Conservation (phyloP, 2,888 invertebrate genomes). For the Lordiphosa andalusiaca region DNA sequence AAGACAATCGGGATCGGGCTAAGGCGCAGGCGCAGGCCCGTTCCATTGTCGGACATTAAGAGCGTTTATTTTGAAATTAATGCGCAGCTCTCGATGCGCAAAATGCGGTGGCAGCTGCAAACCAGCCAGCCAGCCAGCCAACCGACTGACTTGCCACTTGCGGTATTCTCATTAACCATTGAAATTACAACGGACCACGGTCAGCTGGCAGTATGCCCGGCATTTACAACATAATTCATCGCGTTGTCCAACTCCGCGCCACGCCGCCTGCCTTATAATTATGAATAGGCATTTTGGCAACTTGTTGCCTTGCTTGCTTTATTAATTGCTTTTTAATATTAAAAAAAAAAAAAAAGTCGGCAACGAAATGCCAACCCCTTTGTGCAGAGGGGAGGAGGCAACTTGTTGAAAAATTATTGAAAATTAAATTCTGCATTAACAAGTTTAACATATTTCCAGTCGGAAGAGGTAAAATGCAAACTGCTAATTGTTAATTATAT, state of each 20-base stretch:
- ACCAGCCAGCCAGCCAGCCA: slow-evolving; percentile 3
- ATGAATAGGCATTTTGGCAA: slow-evolving; percentile 60
- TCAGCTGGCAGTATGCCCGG: slow-evolving; percentile 49
- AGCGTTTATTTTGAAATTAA: slow-evolving; percentile 70
- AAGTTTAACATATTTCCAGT: slow-evolving; percentile 36
- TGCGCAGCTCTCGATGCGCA: slow-evolving; percentile 40
- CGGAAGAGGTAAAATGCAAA: slow-evolving; percentile 30
- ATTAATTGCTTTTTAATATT: slow-evolving; percentile 75
- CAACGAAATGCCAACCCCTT: slow-evolving; percentile 48
- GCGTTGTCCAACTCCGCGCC: slow-evolving; percentile 14
- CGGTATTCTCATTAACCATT: slow-evolving; percentile 71
- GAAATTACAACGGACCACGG: slow-evolving; percentile 55
- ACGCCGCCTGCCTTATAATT: slow-evolving; percentile 49
- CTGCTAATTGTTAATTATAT: slow-evolving; percentile 32
- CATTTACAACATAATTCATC: slow-evolving; percentile 76
- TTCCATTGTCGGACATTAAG: slow-evolving; percentile 29
- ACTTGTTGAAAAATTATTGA: slow-evolving; percentile 51
- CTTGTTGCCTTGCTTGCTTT: slow-evolving; percentile 48
- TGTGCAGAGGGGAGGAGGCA: slow-evolving; percentile 21
- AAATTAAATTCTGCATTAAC: slow-evolving; percentile 62
- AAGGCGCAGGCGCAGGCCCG: slow-evolving; percentile 22
- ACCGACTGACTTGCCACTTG: slow-evolving; percentile 48
- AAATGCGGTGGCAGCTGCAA: slow-evolving; percentile 58
- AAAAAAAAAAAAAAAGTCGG: slow-evolving; percentile 31
- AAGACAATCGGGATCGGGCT: slow-evolving; percentile 19